Percentiles rank a stretch among this genome's conserved stretches.
Evolutionary conservation across 2,797 vertebrate genomes (phyloP).

Genomic region (Crax fasciolata): DNA sequence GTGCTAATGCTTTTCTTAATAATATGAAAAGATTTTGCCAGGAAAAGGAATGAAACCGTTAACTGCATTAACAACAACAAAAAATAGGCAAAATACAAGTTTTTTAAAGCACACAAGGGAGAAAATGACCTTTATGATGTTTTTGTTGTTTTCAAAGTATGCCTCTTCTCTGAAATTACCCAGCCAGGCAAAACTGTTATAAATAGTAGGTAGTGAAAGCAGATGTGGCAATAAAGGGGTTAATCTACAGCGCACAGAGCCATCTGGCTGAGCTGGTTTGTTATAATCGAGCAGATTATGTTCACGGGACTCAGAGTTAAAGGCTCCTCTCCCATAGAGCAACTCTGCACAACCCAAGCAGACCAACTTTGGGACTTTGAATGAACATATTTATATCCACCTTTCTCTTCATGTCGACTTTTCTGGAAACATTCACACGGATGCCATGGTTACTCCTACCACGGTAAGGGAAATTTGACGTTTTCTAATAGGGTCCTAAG

Average conservation of each 20-base stretch:
- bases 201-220: conserved; percentile 42
- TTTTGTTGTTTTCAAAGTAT: background rate
- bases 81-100: background rate
- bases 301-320: conserved; percentile 85
- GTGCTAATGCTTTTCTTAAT: conserved; percentile 44
- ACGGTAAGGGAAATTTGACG: conserved; percentile 83
- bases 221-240: conserved; percentile 81
- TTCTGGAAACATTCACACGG: conserved; percentile 84
- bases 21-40: background rate
- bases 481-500: conserved; percentile 67
- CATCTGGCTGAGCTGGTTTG: conserved; percentile 90
- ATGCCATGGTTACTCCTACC: conserved; percentile 89
- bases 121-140: background rate
- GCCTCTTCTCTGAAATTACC: background rate
- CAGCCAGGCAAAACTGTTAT: conserved; percentile 1
- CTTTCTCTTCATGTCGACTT: conserved; percentile 88
- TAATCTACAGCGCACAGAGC: conserved; percentile 85
- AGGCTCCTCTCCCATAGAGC: conserved; percentile 82
- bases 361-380: conserved; percentile 81
- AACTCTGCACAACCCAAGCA: conserved; percentile 76
- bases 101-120: background rate
- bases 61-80: background rate
- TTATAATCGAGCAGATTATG: conserved; percentile 89
- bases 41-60: background rate
- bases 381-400: conserved; percentile 82